Conservation (phyloP, 2,888 invertebrate genomes). For the Ceramica pisi region DNA sequence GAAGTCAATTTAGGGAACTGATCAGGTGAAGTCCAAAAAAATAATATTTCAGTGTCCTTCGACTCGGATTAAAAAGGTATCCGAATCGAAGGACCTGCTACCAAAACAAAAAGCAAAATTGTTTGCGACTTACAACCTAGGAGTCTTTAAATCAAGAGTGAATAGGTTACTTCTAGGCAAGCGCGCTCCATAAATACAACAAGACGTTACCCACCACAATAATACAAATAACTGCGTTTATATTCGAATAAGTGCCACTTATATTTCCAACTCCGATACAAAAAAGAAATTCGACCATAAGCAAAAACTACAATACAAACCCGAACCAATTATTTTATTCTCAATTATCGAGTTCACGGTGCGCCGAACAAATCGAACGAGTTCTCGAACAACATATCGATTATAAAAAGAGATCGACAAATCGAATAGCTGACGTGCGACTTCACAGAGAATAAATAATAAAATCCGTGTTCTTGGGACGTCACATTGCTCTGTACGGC, state of each 20-base stretch:
- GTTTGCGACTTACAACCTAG: too few relatives aligned
- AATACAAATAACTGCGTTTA: neutral
- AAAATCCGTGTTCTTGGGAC: conserved; percentile 49
- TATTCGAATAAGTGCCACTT: neutral
- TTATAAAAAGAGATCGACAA: conserved; percentile 51
- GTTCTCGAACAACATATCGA: conserved; percentile 47
- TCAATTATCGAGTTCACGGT: conserved; percentile 52
- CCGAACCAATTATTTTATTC: conserved; percentile 55
- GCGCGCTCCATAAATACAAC: too few relatives aligned
- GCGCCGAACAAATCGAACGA: conserved; percentile 41
- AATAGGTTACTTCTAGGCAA: too few relatives aligned
- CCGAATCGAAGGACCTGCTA: neutral
- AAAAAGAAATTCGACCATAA: conserved; percentile 45
- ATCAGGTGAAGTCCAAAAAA: neutral
- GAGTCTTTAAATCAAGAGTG: too few relatives aligned
- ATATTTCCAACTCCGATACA: neutral
- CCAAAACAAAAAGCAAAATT: too few relatives aligned
- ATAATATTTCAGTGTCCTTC: neutral
- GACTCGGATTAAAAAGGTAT: neutral
- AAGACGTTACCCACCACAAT: neutral
- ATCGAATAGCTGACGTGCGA: conserved; percentile 48
- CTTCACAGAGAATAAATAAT: conserved; percentile 48
- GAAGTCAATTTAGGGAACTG: neutral
- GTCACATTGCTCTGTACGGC: conserved; percentile 37
- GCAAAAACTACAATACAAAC: conserved; percentile 55